Percentiles rank a stretch among this genome's conserved stretches.
phyloP scores from a whole-genome alignment of 2,113 vertebrate species.

The Anseranas semipalmata region DNA sequence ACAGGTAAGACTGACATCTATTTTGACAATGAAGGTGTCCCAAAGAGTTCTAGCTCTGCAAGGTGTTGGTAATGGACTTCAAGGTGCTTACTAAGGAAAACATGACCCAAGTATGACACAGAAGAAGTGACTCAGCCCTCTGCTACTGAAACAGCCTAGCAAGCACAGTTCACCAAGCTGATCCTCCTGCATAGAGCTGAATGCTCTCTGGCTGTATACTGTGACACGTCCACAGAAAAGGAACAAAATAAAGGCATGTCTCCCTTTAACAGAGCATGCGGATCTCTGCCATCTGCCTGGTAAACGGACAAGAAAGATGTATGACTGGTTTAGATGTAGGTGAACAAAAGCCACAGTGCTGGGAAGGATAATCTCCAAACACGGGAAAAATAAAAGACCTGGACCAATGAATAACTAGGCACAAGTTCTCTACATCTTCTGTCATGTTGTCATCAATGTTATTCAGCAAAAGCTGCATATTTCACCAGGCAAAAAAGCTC shows the following conservation, averaged over 20 bases:
- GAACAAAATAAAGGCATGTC: background rate
- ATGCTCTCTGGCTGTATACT: background rate
- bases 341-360: background rate
- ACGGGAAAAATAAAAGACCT: background rate
- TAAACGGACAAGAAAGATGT: background rate
- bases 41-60: background rate
- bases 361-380: conserved; percentile 5
- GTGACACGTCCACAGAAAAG: background rate
- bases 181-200: background rate
- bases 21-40: background rate
- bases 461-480: background rate
- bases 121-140: background rate
- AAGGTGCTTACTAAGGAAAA: background rate
- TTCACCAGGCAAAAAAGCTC: background rate
- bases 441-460: background rate
- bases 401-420: background rate
- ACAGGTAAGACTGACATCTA: background rate
- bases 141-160: background rate
- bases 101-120: background rate
- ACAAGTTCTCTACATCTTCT: background rate
- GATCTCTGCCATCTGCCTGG: background rate
- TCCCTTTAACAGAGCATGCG: background rate
- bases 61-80: background rate
- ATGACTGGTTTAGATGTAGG: background rate
- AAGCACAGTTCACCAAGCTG: background rate